These are phyloP conservation scores for Penaeus vannamei DNA, from an alignment of 1,140 invertebrate species.

Conservation along the genomic window DNA sequence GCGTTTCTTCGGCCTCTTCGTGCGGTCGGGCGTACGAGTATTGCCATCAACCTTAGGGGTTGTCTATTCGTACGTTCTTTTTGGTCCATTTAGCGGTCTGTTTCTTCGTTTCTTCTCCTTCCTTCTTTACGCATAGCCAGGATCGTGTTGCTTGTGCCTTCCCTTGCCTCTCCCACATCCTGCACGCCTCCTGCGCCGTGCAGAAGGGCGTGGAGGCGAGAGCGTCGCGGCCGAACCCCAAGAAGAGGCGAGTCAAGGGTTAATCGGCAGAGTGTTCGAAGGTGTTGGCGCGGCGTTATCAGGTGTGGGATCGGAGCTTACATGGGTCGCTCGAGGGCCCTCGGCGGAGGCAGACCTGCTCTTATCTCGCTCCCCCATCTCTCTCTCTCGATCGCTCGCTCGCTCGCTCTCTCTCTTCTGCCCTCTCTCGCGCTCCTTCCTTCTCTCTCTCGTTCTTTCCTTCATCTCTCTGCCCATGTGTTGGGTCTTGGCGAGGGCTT, in stretches of 20 bases:
- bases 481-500: constrained; percentile 13
- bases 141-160: neutral
- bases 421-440: too few relatives aligned
- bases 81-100: neutral
- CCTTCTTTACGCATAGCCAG: neutral
- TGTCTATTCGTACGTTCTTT: neutral
- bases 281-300: constrained; percentile 37
- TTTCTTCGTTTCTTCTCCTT: neutral
- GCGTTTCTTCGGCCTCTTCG: neutral
- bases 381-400: neutral
- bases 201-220: neutral
- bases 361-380: neutral
- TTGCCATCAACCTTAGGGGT: too few relatives aligned
- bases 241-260: constrained; percentile 3
- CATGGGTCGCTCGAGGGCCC: neutral
- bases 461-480: neutral
- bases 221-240: neutral
- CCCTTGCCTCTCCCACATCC: neutral
- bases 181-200: neutral
- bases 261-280: constrained; percentile 35
- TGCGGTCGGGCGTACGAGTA: too few relatives aligned
- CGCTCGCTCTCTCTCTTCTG: too few relatives aligned
- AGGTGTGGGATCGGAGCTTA: constrained; percentile 43
- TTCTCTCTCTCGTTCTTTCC: too few relatives aligned
- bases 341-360: neutral